Evolutionary conservation across 1,140 invertebrate species (phyloP), one percentile per base, ranked within the genome.

Genomic region (Aphaenogaster ashmeadi): DNA sequence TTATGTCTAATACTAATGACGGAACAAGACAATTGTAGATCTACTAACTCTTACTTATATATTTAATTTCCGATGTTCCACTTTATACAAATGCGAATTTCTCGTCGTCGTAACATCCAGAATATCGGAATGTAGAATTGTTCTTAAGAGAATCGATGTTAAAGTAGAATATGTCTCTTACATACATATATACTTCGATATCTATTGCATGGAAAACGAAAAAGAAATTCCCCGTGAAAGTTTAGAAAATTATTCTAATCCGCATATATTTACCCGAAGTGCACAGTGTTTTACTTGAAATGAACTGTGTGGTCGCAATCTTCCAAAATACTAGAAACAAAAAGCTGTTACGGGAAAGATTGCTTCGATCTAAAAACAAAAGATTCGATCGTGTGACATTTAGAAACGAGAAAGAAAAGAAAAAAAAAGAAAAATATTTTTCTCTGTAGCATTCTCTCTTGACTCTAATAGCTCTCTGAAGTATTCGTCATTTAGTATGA

Each of bases 71-170:
- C 7, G 38, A 56, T 47, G 52, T 62, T 9, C 27, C 7, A 71
- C 41, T 50, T 58, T 44, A 38, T 75, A 54, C 15, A 58, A 88
- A 11, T 21, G 52, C 21, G 3, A 85, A 38, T 21, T 27, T 27
- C 27, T 27, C n/a, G 9, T 56, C n/a, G 8, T 54, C 38, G 3
- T 56, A 62, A 67, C 33, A 38, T 78, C 36, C 44, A 58, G 38
- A 5, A 41, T 27, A 79, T 33, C 21, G 36, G 50, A 90, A 89
- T 86, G 75, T 89, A 71, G 9, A 41, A 54, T 89, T 27, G 1
- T 56, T 67, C 50, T 11, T 27, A 54, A 18, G 11, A 89, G 18
- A 72, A 36, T 83, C 52, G 9, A 13, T 11, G 13, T 56, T 33
- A 66, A 36, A 58, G 50, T 7, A 58, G 7, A 72, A 13, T 11